Base-by-base conservation (phyloP, 2,113 vertebrate species). In the Colistium nudipinnis region DNA sequence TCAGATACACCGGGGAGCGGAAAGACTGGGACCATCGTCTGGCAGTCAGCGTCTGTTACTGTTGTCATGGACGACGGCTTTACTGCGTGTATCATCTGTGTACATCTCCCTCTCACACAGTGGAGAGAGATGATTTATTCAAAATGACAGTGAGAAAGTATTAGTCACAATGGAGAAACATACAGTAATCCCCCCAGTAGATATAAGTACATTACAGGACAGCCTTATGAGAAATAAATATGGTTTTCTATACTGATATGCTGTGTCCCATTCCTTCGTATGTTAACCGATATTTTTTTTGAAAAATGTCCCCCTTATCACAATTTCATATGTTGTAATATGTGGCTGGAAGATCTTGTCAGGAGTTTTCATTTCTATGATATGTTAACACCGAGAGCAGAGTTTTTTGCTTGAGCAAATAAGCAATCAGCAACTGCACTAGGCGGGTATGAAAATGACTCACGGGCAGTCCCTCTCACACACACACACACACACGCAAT, bases 141-240 rank as follows among this genome's bases (percentile, higher is more conserved):
- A 53, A 73, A 82, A 68, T 72, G 68, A 74, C 76, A 62, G 72
- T 36, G 74, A 86, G 78, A 78, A 81, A 81, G 84, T 82, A 78
- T 83, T 83, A 84, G 76, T 81, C 83, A 79, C 72, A 73, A 61
- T 66, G 53, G 74, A 82, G 73, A 78, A 74, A 79, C 72, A 81
- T 85, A 73, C 65, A 85, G 81, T 87, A 86, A 84, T 81, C 74
- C 86, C n/a, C 78, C 85, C 83, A 83, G 78, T 90, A 93, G 88
- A 88, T 87, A 85, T 82, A 81, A 88, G 79, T 78, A 82, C 83
- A 85, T 87, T 85, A 88, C 88, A 87, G 77, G 83, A 86, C 84
- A 85, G 85, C 84, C 88, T 92, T 91, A 91, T 88, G 87, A 88
- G 86, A 90, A 91, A 90, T 90, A 90, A 91, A 87, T 87, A 83